Conservation (phyloP, 2,113 vertebrate genomes). For the Dasypus novemcinctus region DNA sequence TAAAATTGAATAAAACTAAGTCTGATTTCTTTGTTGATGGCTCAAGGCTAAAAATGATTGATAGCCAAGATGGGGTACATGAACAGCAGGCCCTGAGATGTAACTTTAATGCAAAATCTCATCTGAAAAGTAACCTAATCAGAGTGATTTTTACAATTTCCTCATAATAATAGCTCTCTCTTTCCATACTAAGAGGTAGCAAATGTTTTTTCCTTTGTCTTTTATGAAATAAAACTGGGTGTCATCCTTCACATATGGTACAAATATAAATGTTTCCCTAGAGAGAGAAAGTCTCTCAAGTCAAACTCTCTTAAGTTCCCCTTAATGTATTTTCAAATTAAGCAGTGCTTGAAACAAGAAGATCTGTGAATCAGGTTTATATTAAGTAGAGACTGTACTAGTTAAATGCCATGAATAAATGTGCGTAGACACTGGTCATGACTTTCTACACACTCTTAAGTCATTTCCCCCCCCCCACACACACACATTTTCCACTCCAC, state of each 20-base stretch:
- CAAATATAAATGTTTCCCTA: not conserved
- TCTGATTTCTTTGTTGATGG: not conserved
- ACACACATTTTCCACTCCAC: not conserved
- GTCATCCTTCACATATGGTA: too few relatives aligned
- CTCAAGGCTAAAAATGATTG: slow-evolving; percentile 25
- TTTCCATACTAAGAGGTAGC: not conserved
- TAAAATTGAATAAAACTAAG: slow-evolving; percentile 24
- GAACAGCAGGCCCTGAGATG: not conserved
- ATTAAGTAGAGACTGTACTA: not conserved
- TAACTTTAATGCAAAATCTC: not conserved
- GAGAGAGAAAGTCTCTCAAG: not conserved
- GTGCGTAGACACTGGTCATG: not conserved
- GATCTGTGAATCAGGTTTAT: not conserved
- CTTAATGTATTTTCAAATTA: slow-evolving; percentile 17
- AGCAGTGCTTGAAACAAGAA: slow-evolving; percentile 7
- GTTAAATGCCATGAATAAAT: not conserved
- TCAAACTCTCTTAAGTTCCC: not conserved
- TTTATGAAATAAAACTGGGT: too few relatives aligned
- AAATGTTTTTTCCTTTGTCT: not conserved
- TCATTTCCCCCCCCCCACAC: not conserved
- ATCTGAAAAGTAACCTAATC: not conserved
- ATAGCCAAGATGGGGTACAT: not conserved
- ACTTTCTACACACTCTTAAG: not conserved
- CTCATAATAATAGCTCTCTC: not conserved
- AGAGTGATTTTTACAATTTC: not conserved